These are phyloP conservation scores for Phytoseiulus persimilis DNA, from an alignment of 2,888 invertebrate species.

Conservation along the genomic window DNA sequence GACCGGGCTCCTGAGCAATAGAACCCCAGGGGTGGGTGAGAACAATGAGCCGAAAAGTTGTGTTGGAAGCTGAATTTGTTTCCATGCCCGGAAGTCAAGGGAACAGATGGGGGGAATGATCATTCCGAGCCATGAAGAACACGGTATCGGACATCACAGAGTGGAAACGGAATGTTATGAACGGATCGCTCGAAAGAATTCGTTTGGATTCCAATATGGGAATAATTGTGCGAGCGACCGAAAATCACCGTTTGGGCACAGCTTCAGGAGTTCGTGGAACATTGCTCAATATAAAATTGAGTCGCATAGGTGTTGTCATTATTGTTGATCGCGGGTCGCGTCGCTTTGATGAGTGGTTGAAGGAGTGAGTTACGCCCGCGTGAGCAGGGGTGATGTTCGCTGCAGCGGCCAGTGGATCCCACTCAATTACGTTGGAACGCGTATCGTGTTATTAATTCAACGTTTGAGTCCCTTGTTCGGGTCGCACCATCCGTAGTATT, in stretches of 20 bases:
- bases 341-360: background rate
- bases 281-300: background rate
- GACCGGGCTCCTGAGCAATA: background rate
- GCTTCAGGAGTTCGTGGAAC: background rate
- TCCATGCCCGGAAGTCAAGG: too few relatives aligned
- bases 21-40: background rate
- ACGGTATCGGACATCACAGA: too few relatives aligned
- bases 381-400: background rate
- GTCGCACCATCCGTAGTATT: background rate
- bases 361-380: background rate
- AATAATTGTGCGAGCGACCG: background rate
- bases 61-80: too few relatives aligned
- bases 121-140: too few relatives aligned
- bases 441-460: conserved; percentile 5
- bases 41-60: background rate
- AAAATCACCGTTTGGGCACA: background rate
- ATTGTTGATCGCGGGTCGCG: background rate
- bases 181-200: too few relatives aligned
- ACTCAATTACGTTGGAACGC: background rate
- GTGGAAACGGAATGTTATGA: too few relatives aligned
- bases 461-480: background rate
- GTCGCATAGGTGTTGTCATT: background rate
- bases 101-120: too few relatives aligned
- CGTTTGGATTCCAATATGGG: background rate
- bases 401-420: background rate